Evolutionary conservation across 2,797 vertebrate genomes (phyloP), one percentile per base, ranked within the genome.

Genomic region (Petrocephalus sullivani): DNA sequence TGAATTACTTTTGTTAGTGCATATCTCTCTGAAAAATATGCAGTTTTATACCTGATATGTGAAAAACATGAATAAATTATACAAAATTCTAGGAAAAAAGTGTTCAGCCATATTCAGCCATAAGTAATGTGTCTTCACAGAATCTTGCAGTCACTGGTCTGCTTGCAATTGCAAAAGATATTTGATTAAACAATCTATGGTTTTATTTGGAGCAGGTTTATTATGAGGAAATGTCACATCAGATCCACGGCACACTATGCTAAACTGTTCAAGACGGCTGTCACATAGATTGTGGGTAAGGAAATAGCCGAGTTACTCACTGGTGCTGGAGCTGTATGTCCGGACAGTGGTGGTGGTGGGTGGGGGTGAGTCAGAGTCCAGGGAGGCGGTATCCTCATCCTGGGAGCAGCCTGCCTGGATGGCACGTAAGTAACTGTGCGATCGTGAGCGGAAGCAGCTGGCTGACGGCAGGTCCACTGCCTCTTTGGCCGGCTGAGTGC

Each of bases 371-470:
- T 98, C 96, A 28, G 98, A 99, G 92, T 97, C 97, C 88, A 97
- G 90, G 54, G 98, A 99, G 88, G 95, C 95, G 0, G 96, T 96
- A 89, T 99, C 98, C 64, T 99, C 98, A 7, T 99, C 98, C 94
- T 99, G 98, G 87, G 98, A 98, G 93, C 98, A 99, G 95, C 98
- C 98, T 0, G 98, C 98, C 94, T 99, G 98, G 94, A 99, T 99
- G 92, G 98, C 98, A 33, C 98, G 96, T 94, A 99, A 95, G 96
- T 99, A 99, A 95, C 98, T 99, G 95, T 99, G 98, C 94, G 98
- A 99, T 91, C 98, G 97, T 1, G 98, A 99, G 88, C 98, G 97
- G 94, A 99, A 99, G 93, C 97, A 99, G 90, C 96, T 97, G 88
- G 98, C 96, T 21, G 97, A 95, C 6, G 97, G 97, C 92, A 99